Conservation (phyloP, 2,113 vertebrate species). For the Trinectes maculatus region DNA sequence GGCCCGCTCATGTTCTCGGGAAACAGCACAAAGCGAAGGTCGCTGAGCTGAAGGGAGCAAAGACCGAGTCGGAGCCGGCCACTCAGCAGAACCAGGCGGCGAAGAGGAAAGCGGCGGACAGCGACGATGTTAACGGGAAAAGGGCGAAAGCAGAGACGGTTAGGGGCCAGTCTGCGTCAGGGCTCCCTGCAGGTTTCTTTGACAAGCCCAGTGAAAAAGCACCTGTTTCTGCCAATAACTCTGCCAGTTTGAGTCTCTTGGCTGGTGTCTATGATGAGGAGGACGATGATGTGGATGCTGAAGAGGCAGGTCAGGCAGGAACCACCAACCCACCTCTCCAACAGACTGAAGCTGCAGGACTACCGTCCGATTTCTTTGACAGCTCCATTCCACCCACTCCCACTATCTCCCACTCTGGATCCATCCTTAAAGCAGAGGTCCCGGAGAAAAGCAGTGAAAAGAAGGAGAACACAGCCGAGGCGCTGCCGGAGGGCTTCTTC, state of each 20-base stretch:
- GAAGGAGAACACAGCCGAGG: conserved; percentile 90
- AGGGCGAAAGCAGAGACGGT: conserved; percentile 73
- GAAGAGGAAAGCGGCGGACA: conserved; percentile 86
- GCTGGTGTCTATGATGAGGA: conserved; percentile 84
- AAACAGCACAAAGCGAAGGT: conserved; percentile 92
- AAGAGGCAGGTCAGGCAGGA: conserved; percentile 27
- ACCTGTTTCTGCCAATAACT: conserved; percentile 15
- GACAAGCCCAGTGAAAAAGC: conserved; percentile 53
- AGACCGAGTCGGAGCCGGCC: conserved; percentile 55
- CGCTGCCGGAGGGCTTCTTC: conserved; percentile 96
- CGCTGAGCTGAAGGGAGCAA: conserved; percentile 83
- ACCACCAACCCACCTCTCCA: conserved; percentile 5
- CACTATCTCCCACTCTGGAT: conserved; percentile 89
- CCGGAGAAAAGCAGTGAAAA: conserved; percentile 84
- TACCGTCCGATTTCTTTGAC: conserved; percentile 87
- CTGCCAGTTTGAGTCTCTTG: conserved; percentile 79
- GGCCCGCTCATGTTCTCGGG: conserved; percentile 92
- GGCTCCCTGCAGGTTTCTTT: conserved; percentile 79
- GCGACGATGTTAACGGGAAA: conserved; percentile 76
- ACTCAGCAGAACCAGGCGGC: conserved; percentile 36
- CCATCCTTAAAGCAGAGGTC: conserved; percentile 89
- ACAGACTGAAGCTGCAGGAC: conserved; percentile 55
- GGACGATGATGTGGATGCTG: conserved; percentile 64
- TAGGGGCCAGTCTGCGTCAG: conserved; percentile 52
- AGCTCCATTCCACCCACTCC: conserved; percentile 80